Conservation (phyloP, 2,113 vertebrate genomes). For the Malurus elegans region DNA sequence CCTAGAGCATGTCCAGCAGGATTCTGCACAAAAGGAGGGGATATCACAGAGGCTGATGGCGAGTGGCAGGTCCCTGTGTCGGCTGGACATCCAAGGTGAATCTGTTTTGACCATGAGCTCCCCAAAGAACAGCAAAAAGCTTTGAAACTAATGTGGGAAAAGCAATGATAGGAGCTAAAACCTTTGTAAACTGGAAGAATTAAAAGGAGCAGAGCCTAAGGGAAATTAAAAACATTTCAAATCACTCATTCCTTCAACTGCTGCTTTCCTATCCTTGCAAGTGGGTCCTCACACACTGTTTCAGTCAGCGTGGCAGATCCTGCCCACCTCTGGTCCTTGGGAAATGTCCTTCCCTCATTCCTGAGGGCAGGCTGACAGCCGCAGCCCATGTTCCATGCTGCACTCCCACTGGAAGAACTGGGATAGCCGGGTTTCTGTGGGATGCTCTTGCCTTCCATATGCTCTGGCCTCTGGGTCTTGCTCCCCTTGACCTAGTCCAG, state of each 20-base stretch:
- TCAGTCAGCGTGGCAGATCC: neutral
- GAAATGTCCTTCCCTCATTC: neutral
- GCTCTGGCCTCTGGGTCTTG: neutral
- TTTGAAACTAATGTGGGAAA: neutral
- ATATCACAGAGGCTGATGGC: neutral
- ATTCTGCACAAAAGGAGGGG: neutral
- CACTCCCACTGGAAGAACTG: neutral
- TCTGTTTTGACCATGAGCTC: accelerated
- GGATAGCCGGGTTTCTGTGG: neutral
- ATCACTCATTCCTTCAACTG: neutral
- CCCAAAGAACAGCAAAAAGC: neutral
- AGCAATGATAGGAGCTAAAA: neutral
- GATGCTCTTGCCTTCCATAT: neutral
- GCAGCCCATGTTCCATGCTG: neutral
- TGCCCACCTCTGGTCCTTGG: neutral
- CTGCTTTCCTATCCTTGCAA: neutral
- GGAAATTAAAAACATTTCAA: neutral
- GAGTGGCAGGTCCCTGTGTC: neutral
- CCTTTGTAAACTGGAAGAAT: neutral
- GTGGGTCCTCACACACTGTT: neutral
- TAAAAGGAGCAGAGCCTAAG: neutral
- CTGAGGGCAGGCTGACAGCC: neutral
- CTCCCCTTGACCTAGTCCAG: neutral
- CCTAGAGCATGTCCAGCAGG: neutral
- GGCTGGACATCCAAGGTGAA: neutral